Evolutionary conservation across 2,797 vertebrate genomes (phyloP), one percentile per base, ranked within the genome.

Genomic region (Ibycter americanus): DNA sequence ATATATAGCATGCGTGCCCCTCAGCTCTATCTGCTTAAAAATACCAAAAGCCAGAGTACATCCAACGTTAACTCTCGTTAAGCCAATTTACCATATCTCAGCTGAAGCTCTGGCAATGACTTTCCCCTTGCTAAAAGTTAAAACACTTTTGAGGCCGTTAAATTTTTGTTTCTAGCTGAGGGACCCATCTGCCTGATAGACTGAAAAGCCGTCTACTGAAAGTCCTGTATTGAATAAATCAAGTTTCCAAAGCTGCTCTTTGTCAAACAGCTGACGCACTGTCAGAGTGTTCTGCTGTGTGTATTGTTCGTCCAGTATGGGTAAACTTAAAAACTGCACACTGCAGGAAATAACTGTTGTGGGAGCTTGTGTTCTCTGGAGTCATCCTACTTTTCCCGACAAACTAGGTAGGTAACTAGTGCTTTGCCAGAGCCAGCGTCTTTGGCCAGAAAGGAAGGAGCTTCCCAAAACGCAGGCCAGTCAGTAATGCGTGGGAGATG

Each of bases 321-420:
- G 4, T 76, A 38, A 72, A 49, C 23, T 34, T 54, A 11, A 58
- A 34, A 66, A 6, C 36, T 19, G 61, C 32, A 12, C 42, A 55
- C 12, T 62, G 51, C 20, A 38, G 73, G 38, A 89, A 56, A 36
- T 51, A 19, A 55, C 59, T 47, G 16, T 31, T n/a, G 34, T 6
- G 62, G 85, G 68, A 95, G 71, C 29, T 44, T 27, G 34, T 74
- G 44, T 29, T 83, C 38, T 74, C 29, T 71, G 80, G 40, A 26
- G 52, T 83, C 5, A 0, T 18, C 15, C 55, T 70, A 12, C 55
- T 74, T 73, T 51, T 54, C 27, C 44, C 3, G 1, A 0, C 27
- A 9, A 51, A 40, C 44, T 15, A 5, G 74, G 7, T 15, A 5
- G 74, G 7, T 71, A 51, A 29, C 12, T 58, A 31, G 61, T 82